A percentile compares a stretch with the other conserved stretches of the same genome.
These are phyloP conservation scores for Cordilura impudica DNA, from an alignment of 2,888 invertebrate genomes.

Conservation along the genomic window DNA sequence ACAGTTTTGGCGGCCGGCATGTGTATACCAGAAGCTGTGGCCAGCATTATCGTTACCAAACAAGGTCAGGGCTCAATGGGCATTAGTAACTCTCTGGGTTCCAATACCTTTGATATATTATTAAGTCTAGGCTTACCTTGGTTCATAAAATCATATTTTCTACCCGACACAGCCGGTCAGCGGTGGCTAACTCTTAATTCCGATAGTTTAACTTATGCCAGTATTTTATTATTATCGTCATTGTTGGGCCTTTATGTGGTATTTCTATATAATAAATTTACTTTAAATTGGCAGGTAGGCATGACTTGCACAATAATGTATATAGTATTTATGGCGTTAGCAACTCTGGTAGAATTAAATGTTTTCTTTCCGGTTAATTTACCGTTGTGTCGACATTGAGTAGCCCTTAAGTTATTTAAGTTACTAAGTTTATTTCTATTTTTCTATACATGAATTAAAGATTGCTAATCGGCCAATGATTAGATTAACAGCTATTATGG, in stretches of 20 bases:
- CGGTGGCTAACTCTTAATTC: conserved; percentile 90
- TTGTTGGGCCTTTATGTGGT: conserved; percentile 87
- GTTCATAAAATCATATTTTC: conserved; percentile 88
- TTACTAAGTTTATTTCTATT: too few species aligned
- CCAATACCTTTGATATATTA: conserved; percentile 92
- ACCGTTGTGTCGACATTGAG: conserved; percentile 84
- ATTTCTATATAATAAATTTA: conserved; percentile 88
- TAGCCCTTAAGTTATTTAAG: too few species aligned
- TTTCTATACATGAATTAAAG: too few species aligned
- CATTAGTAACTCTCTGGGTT: conserved; percentile 92
- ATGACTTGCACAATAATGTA: conserved; percentile 89
- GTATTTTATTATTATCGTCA: conserved; percentile 89
- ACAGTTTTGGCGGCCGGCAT: conserved; percentile 94
- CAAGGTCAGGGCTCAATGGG: conserved; percentile 96
- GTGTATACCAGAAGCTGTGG: conserved; percentile 94
- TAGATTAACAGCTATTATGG: too few species aligned
- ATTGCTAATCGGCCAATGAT: too few species aligned
- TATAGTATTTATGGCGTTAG: conserved; percentile 87
- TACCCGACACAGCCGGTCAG: conserved; percentile 84
- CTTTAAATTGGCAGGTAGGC: conserved; percentile 89
- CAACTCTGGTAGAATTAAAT: conserved; percentile 91
- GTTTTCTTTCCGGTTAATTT: conserved; percentile 92
- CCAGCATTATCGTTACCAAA: conserved; percentile 92
- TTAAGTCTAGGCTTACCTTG: conserved; percentile 91
- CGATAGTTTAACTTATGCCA: conserved; percentile 90